These are phyloP conservation scores for Chrysaora quinquecirrha DNA, from an alignment of 30 jellyfish, hydroid and myxozoan genomes.

Conservation along the genomic window DNA sequence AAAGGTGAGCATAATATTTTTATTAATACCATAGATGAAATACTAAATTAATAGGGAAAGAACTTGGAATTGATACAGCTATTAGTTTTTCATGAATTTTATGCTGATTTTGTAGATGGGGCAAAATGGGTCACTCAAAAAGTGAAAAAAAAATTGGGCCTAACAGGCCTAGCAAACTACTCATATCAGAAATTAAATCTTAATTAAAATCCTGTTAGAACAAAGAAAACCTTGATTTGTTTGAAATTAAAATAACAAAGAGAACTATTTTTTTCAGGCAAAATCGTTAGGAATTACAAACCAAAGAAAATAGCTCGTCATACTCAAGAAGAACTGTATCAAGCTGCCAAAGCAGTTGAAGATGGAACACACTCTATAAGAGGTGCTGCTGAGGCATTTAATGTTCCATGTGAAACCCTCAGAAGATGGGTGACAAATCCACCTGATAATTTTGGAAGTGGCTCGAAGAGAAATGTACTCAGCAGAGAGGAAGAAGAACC, in stretches of 20 bases:
- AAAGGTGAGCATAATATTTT: neutral
- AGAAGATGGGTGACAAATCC: conserved; percentile 34
- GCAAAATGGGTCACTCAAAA: neutral
- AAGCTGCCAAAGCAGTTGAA: neutral
- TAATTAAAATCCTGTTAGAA: neutral
- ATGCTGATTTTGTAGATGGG: neutral
- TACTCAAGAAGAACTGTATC: neutral
- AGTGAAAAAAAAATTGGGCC: neutral
- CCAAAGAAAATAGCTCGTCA: neutral
- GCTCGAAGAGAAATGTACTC: neutral
- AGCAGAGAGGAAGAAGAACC: conserved; percentile 1
- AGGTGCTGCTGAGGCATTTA: neutral
- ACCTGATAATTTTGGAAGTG: conserved; percentile 24
- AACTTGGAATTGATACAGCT: neutral
- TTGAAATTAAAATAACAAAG: neutral
- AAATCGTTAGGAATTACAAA: neutral
- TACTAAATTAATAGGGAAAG: neutral
- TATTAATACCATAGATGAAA: too few species aligned
- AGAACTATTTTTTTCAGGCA: too few species aligned
- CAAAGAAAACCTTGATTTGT: neutral
- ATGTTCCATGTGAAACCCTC: conserved; percentile 22
- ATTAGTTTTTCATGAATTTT: neutral
- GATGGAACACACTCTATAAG: neutral
- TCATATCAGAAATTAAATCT: too few species aligned
- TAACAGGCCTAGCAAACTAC: neutral